Conservation (phyloP, 2,113 vertebrate species). For the Anarhynchus alexandrinus region DNA sequence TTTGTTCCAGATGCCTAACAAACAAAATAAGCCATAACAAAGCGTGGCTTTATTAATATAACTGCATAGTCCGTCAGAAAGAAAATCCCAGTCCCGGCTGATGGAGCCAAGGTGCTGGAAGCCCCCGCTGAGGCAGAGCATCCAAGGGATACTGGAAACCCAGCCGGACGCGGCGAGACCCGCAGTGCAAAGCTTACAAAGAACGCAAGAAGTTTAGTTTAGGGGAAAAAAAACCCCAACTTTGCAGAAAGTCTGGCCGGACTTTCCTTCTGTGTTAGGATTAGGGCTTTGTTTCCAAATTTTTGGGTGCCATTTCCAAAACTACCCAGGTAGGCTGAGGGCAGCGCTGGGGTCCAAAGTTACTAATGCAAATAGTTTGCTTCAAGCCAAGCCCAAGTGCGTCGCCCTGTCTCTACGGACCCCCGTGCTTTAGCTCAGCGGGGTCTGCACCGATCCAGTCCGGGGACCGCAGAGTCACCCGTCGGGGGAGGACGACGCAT, state of each 20-base stretch:
- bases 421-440: accelerated
- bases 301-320: background rate
- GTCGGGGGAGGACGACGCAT: accelerated
- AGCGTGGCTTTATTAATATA: background rate
- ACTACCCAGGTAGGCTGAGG: background rate
- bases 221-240: background rate
- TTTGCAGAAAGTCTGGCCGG: background rate
- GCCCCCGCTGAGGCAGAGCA: accelerated
- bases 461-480: accelerated
- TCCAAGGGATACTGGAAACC: background rate
- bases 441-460: accelerated
- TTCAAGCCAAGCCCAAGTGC: background rate
- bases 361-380: background rate
- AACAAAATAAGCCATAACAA: constrained; percentile 17
- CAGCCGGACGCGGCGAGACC: accelerated
- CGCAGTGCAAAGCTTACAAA: background rate
- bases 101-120: background rate
- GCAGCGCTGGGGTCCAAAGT: background rate
- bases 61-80: background rate
- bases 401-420: background rate
- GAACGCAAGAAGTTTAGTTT: background rate
- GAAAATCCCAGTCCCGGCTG: background rate
- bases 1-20: constrained; percentile 16
- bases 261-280: background rate
- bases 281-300: background rate